Evolutionary conservation across 2,888 invertebrate genomes (phyloP), one percentile per base, ranked within the genome.

Genomic region (Timema cristinae): DNA sequence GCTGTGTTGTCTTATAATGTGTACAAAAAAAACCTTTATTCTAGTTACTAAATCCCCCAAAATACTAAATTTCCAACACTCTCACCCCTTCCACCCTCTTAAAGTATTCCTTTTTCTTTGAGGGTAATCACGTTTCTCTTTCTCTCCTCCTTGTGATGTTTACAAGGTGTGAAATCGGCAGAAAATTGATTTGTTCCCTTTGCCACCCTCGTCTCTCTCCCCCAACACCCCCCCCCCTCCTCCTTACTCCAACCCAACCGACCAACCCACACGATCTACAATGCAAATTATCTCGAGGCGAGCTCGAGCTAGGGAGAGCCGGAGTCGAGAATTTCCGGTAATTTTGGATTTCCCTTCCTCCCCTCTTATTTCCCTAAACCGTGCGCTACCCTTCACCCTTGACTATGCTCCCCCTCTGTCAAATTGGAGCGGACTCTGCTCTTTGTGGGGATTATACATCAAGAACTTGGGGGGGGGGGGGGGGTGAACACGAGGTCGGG

Each of bases 101-200:
- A 32, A 32, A 32, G 32, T 32, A 32, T 32, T 32, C 63, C 63
- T 16, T 13, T 32, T 10, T 15, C 47, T 32, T 48, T 63, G 63
- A 32, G 47, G 63, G 48, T 63, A 63, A 63, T 63, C 63, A 11
- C 16, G 48, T 63, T 63, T 32, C 32, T 32, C 32, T 32, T 32
- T 32, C 32, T 32, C 32, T 59, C 68, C 70, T 69, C 67, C 69
- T 66, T n/a, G 71, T 68, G 66, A 73, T 76, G 76, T 76, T 76
- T 76, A 76, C 75, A 68, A 74, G 75, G 76, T 76, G 77, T 75
- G 75, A 77, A 76, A 76, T 77, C 76, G 77, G 74, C 75, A 74
- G 73, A 74, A 74, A 76, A 77, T 77, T 75, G 76, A 75, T 77
- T 76, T 77, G 76, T 69, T 54, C 72, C 67, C 71, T 48, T 48